Evolutionary conservation across 2,888 invertebrate genomes (phyloP).

Genomic region (Dasypolia templi): DNA sequence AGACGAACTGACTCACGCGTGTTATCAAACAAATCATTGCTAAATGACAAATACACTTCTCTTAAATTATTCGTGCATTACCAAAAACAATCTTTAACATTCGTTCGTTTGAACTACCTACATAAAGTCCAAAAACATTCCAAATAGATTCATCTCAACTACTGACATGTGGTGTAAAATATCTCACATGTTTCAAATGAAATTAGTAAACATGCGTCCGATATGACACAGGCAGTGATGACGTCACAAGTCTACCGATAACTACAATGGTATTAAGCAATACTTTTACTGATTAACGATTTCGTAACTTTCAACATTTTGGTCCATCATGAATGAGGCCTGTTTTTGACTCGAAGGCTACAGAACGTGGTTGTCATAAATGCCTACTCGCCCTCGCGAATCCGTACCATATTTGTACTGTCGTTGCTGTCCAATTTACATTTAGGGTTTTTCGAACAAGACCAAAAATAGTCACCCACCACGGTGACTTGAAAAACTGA

Average conservation of each 20-base stretch:
- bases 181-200: constrained; percentile 55
- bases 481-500: constrained; percentile 35
- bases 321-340: constrained; percentile 50
- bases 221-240: constrained; percentile 56
- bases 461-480: constrained; percentile 55
- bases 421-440: constrained; percentile 53
- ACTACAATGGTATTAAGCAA: constrained; percentile 58
- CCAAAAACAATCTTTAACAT: constrained; percentile 57
- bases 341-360: constrained; percentile 52
- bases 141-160: constrained; percentile 54
- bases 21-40: constrained; percentile 76
- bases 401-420: constrained; percentile 61
- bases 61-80: constrained; percentile 57
- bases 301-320: constrained; percentile 55
- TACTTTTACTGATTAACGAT: constrained; percentile 59
- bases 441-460: constrained; percentile 53
- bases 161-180: constrained; percentile 52
- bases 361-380: constrained; percentile 44
- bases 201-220: constrained; percentile 60
- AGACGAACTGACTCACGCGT: constrained; percentile 73
- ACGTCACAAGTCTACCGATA: constrained; percentile 61
- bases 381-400: constrained; percentile 58
- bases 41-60: constrained; percentile 68
- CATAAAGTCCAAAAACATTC: constrained; percentile 33
- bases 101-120: constrained; percentile 39